These are phyloP conservation scores for Eugnorisma glareosa DNA, from an alignment of 2,888 invertebrate species.

Conservation along the genomic window DNA sequence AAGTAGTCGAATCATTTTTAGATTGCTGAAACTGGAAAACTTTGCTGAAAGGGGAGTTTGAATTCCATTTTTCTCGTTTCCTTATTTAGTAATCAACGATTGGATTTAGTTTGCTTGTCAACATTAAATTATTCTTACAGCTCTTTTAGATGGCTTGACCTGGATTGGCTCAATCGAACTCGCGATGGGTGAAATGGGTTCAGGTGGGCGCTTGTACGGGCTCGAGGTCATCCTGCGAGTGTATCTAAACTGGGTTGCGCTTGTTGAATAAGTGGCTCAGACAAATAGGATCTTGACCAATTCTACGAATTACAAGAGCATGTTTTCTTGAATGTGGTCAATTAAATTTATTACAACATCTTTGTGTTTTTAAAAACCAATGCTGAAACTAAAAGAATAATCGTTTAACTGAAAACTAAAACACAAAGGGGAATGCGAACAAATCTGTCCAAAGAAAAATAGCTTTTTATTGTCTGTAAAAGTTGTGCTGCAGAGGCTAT, in stretches of 20 bases:
- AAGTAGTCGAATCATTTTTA: slow-evolving; percentile 56
- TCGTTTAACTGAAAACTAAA: slow-evolving; percentile 53
- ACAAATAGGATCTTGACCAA: slow-evolving; percentile 40
- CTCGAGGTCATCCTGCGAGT: slow-evolving; percentile 57
- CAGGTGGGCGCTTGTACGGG: slow-evolving; percentile 60
- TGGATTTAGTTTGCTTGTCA: slow-evolving; percentile 33
- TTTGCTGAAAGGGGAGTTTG: slow-evolving; percentile 46
- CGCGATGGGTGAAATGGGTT: slow-evolving; percentile 43
- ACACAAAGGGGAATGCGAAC: slow-evolving; percentile 37
- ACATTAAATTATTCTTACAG: slow-evolving; percentile 46
- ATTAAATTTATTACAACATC: slow-evolving; percentile 10
- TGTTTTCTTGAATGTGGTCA: slow-evolving; percentile 1
- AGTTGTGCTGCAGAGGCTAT: slow-evolving; percentile 47
- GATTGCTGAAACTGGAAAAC: slow-evolving; percentile 48
- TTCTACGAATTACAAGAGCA: background rate
- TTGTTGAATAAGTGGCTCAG: slow-evolving; percentile 56
- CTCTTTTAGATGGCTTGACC: slow-evolving; percentile 55
- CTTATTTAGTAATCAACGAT: slow-evolving; percentile 42
- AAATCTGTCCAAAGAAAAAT: slow-evolving; percentile 54
- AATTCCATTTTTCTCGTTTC: slow-evolving; percentile 48
- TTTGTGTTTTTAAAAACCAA: slow-evolving; percentile 44
- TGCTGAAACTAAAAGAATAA: slow-evolving; percentile 45
- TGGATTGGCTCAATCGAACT: slow-evolving; percentile 63
- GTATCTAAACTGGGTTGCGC: slow-evolving; percentile 59
- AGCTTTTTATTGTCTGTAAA: slow-evolving; percentile 61